Base-by-base conservation (phyloP, 64 coral and sea anemone genomes). In the Porites australiensis region DNA sequence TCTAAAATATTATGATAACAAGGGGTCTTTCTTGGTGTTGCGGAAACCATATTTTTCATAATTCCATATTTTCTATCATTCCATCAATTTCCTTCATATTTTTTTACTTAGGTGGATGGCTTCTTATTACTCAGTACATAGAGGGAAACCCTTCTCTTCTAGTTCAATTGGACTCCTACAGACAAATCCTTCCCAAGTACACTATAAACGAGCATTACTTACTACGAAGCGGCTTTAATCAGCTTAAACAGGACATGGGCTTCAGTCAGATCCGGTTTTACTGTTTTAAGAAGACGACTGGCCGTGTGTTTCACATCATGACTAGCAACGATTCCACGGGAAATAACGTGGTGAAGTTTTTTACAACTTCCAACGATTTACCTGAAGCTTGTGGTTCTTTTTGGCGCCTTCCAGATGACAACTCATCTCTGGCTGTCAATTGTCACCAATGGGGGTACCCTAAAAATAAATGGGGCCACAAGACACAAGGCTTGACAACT, bases 181-280 rank as follows among this genome's bases (percentile, higher is more conserved):
- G 23, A 52, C 44, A 43, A 9, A 18, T 74, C 5, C 71, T 75
- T 50, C 23, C 64, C 11, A 77, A 48, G 6, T 37, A 54, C 16
- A 50, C 57, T 14, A 87, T 61, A 18, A 52, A 85, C 12, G 43
- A 87, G 14, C 19, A 79, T 5, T 14, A 13, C 21, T 48, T 19
- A 4, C 43, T 77, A 10, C 77, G 23, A 74, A 14, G 50, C 43
- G 67, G 16, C 3, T 57, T 88, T 18, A 27, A 20, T 15, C 83
- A 79, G 4, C 65, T 88, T 14, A 93, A 93, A 62, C 37, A 60
- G 53, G 83, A 93, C 62, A 93, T 93, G 74, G 75, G 75, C n/a
- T 88, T 92, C 61, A 79, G 50, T 79, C 91, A 93, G 91, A 72
- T 93, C 9, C 84, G 91, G 2, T 72, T 87, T 76, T 93, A 70